These are phyloP conservation scores for Machimus rusticus DNA, from an alignment of 2,888 invertebrate genomes.

Conservation along the genomic window DNA sequence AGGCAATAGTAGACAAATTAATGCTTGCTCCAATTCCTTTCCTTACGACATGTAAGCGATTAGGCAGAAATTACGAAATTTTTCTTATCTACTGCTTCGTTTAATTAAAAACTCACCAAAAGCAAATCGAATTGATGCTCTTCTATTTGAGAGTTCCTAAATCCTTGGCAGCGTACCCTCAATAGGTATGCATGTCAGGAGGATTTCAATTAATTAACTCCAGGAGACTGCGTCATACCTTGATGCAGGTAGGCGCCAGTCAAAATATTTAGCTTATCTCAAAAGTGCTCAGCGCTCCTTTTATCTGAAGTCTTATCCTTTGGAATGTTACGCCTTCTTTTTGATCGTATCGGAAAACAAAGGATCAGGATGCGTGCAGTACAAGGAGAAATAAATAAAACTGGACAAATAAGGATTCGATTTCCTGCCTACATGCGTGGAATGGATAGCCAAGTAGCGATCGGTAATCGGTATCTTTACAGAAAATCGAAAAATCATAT, in stretches of 20 bases:
- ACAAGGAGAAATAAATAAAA: background rate
- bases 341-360: background rate
- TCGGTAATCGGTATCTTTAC: background rate
- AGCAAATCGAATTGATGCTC: background rate
- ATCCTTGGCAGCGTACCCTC: background rate
- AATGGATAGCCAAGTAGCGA: background rate
- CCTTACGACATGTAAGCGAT: background rate
- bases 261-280: conserved; percentile 26
- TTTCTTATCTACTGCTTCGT: background rate
- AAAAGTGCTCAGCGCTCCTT: conserved; percentile 5
- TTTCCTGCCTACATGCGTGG: background rate
- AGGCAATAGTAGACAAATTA: no score
- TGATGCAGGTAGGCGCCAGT: conserved; percentile 18
- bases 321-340: background rate
- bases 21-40: background rate
- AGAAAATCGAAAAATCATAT: background rate
- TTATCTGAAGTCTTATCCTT: background rate
- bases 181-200: background rate
- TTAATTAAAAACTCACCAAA: background rate
- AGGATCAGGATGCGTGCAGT: background rate
- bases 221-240: background rate
- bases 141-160: background rate
- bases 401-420: background rate
- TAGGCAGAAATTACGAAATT: background rate
- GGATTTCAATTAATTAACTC: conserved; percentile 24